These are phyloP conservation scores for Priapulus caudatus DNA, from an alignment of 2,888 invertebrate genomes.

Conservation along the genomic window DNA sequence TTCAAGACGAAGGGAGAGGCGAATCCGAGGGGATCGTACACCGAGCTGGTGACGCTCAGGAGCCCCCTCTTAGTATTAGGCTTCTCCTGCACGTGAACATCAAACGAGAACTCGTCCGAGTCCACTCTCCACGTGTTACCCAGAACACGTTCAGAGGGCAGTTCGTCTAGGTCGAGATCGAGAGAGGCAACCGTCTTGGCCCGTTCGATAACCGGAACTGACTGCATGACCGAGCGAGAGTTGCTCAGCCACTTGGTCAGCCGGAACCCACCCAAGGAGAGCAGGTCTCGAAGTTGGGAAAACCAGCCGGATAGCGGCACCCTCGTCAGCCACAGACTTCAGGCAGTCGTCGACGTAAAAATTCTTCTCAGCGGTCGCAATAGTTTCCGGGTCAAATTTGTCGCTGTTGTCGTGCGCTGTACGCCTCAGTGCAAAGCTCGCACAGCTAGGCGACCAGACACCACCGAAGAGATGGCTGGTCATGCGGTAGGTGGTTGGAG, in stretches of 20 bases:
- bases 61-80: too few relatives aligned
- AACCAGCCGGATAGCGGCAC: not conserved
- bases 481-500: too few relatives aligned
- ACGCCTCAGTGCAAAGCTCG: not conserved
- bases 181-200: constrained; percentile 1
- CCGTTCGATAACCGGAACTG: not conserved
- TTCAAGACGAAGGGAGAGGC: too few relatives aligned
- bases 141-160: constrained; percentile 16
- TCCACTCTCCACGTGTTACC: constrained; percentile 15
- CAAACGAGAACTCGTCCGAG: constrained; percentile 14
- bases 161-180: constrained; percentile 2
- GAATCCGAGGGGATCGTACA: too few relatives aligned
- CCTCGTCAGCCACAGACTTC: constrained; percentile 5
- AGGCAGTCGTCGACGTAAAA: constrained; percentile 16
- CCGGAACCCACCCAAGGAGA: not conserved
- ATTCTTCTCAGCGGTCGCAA: constrained; percentile 9
- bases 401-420: not conserved
- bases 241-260: constrained; percentile 2
- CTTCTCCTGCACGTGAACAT: too few relatives aligned
- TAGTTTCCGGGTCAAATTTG: not conserved
- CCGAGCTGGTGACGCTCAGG: too few relatives aligned
- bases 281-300: not conserved
- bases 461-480: constrained; percentile 7
- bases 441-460: not conserved
- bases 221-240: not conserved